Evolutionary conservation across 2,113 vertebrate species (phyloP).

Genomic region (Platycercus adscitus): DNA sequence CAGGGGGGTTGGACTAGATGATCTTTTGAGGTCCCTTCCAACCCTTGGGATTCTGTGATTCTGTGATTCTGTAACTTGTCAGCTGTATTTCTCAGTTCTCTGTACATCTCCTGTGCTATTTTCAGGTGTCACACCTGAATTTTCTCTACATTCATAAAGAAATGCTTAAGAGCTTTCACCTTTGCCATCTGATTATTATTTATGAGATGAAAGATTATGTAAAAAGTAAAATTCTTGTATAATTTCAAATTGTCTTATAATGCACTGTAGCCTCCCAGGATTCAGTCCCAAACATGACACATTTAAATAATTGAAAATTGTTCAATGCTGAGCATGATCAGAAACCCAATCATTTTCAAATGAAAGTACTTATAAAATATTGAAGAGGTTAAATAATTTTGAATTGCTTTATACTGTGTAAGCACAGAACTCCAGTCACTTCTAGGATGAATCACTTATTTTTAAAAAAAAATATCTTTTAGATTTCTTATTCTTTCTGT

Average conservation of each 20-base stretch:
- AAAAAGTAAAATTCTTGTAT: not conserved
- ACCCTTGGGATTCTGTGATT: no score
- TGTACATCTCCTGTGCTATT: not conserved
- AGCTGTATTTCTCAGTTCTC: not conserved
- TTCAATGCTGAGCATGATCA: conserved; percentile 22
- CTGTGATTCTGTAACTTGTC: no score
- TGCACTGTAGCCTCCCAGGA: not conserved
- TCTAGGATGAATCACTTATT: not conserved
- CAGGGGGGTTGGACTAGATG: no score
- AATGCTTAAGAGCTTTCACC: not conserved
- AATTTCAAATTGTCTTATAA: conserved; percentile 25
- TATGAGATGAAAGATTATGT: conserved; percentile 23
- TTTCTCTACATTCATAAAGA: not conserved
- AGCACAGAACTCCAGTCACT: conserved; percentile 26
- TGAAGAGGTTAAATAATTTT: conserved; percentile 59
- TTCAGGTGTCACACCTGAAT: not conserved
- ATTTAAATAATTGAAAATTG: conserved; percentile 59
- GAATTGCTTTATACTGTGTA: conserved; percentile 40
- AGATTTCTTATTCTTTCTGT: not conserved
- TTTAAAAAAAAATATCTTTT: not conserved
- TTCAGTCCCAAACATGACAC: conserved; percentile 12
- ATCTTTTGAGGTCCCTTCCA: no score
- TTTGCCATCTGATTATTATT: conserved; percentile 18
- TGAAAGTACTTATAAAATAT: conserved; percentile 29
- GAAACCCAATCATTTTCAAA: conserved; percentile 47